Conservation (phyloP, 1,140 invertebrate species). For the Platorchestia sp. region DNA sequence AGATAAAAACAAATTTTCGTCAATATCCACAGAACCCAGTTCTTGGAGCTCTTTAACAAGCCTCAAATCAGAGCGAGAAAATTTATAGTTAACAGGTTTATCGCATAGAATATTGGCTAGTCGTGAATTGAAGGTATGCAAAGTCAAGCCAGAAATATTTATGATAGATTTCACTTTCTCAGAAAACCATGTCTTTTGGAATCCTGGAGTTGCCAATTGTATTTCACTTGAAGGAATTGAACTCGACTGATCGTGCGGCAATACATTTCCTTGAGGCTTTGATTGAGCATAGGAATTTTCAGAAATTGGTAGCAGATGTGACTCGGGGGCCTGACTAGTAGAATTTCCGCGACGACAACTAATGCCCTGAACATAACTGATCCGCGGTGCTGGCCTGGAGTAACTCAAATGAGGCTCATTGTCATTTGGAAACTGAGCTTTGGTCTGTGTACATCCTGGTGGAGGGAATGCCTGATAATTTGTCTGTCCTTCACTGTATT, state of each 20-base stretch:
- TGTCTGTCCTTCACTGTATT: not conserved
- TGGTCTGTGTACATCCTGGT: not conserved
- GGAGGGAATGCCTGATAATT: not conserved
- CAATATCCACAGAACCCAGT: slow-evolving; percentile 1
- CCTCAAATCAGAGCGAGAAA: slow-evolving; percentile 28
- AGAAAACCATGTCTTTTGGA: slow-evolving; percentile 20
- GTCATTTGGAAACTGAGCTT: not conserved
- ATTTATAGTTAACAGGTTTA: not conserved
- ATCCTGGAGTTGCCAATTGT: not conserved
- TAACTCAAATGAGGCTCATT: not conserved
- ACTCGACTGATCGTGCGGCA: not conserved
- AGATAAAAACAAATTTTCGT: slow-evolving; percentile 21
- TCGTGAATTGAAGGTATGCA: not conserved
- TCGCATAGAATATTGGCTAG: not conserved
- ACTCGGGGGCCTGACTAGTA: not conserved
- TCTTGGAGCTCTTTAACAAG: slow-evolving; percentile 21
- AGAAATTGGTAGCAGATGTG: not conserved
- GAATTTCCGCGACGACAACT: not conserved
- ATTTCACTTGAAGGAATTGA: not conserved
- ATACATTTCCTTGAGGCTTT: not conserved
- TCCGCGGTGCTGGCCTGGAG: not conserved
- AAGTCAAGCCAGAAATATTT: not conserved
- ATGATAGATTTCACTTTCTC: slow-evolving; percentile 4
- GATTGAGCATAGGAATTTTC: not conserved
- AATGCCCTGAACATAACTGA: not conserved